These are phyloP conservation scores for Trichogramma pretiosum DNA, from an alignment of 1,140 invertebrate genomes.

Conservation along the genomic window DNA sequence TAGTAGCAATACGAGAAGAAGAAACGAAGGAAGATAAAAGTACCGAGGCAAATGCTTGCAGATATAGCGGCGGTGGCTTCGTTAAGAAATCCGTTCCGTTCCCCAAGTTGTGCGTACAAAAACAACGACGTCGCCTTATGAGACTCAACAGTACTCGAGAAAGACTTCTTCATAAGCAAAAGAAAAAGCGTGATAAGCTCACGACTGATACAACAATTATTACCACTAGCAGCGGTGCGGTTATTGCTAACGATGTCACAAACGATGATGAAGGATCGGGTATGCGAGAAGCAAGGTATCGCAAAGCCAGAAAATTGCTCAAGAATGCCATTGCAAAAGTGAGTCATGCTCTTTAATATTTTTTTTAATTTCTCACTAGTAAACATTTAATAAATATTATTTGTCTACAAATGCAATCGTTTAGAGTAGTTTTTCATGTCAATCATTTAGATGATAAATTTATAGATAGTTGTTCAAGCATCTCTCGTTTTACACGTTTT, in stretches of 20 bases:
- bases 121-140: slow-evolving; percentile 45
- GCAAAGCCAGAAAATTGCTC: slow-evolving; percentile 45
- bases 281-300: slow-evolving; percentile 39
- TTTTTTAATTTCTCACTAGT: not conserved
- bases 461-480: no score
- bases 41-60: slow-evolving; percentile 17
- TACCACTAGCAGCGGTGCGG: no score
- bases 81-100: slow-evolving; percentile 55
- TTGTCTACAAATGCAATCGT: not conserved
- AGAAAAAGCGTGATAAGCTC: slow-evolving; percentile 36
- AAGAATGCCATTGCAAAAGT: slow-evolving; percentile 48
- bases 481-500: no score
- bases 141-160: slow-evolving; percentile 39
- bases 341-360: slow-evolving; percentile 2
- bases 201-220: slow-evolving; percentile 26
- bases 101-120: slow-evolving; percentile 47
- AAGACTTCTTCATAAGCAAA: slow-evolving; percentile 41
- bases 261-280: slow-evolving; percentile 25
- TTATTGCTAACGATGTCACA: no score
- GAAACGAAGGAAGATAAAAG: no score
- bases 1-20: no score
- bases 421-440: no score
- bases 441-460: no score
- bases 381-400: not conserved
- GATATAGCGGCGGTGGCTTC: slow-evolving; percentile 49